Evolutionary conservation across 2,888 invertebrate genomes (phyloP).

Genomic region (Stenurella melanura): DNA sequence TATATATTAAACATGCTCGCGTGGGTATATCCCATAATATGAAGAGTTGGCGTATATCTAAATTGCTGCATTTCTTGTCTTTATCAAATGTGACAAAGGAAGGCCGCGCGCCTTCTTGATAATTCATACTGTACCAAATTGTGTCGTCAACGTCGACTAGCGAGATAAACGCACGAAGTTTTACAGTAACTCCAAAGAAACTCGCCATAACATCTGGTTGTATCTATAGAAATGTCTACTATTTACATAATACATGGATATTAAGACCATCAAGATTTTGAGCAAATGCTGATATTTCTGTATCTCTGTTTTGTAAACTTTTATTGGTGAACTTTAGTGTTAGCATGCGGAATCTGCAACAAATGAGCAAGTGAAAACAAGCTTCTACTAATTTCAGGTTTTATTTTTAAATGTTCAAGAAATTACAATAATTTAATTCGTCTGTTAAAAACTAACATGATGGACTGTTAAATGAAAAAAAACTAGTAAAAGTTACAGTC

Average conservation of each 20-base stretch:
- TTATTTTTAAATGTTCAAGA: not conserved
- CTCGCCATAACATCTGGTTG: constrained; percentile 6
- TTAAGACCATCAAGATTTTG: not conserved
- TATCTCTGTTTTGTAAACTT: constrained; percentile 14
- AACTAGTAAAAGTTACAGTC: too few relatives aligned
- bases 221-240: constrained; percentile 1
- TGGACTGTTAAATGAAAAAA: too few relatives aligned
- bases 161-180: constrained; percentile 23
- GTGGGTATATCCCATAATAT: constrained; percentile 25
- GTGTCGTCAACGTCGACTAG: constrained; percentile 15
- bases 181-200: constrained; percentile 16
- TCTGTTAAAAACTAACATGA: too few relatives aligned
- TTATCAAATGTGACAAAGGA: constrained; percentile 30
- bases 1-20: constrained; percentile 20
- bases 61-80: constrained; percentile 22
- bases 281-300: constrained; percentile 24
- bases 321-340: constrained; percentile 12
- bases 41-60: constrained; percentile 30
- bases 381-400: not conserved
- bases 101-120: constrained; percentile 19
- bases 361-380: not conserved
- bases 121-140: constrained; percentile 19
- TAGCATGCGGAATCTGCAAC: not conserved
- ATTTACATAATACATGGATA: constrained; percentile 18
- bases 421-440: too few relatives aligned